Conservation (phyloP, 2,797 vertebrate genomes). For the Pelobates cultripes region DNA sequence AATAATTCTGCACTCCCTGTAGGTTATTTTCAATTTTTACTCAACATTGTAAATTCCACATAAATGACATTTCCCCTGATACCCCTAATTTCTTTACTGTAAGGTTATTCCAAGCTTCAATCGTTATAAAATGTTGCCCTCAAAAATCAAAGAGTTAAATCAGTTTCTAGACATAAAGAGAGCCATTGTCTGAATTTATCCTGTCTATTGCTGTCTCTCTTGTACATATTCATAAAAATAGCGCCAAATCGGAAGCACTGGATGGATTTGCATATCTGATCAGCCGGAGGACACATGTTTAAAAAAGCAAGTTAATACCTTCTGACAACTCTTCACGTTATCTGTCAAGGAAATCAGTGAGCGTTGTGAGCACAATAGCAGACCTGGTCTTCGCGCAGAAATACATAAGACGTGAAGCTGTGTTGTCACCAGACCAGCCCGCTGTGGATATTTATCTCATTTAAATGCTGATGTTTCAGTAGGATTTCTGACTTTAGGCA, state of each 20-base stretch:
- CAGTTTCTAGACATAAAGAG: slow-evolving; percentile 5
- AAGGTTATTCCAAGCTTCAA: too few species aligned
- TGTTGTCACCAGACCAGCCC: slow-evolving; percentile 32
- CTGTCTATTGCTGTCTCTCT: slow-evolving; percentile 28
- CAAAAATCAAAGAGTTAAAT: neutral
- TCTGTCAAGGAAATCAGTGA: slow-evolving; percentile 49
- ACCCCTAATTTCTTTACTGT: too few species aligned
- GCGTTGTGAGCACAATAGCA: slow-evolving; percentile 34
- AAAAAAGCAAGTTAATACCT: slow-evolving; percentile 42
- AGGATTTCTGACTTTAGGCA: slow-evolving; percentile 11
- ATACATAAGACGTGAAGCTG: slow-evolving; percentile 26
- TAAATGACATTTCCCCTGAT: too few species aligned
- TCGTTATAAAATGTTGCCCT: too few species aligned
- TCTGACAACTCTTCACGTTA: slow-evolving; percentile 48
- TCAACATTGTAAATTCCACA: too few species aligned
- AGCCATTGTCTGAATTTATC: slow-evolving; percentile 23
- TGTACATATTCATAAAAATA: slow-evolving; percentile 49
- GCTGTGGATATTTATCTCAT: slow-evolving; percentile 44
- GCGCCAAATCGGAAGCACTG: slow-evolving; percentile 35
- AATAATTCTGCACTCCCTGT: too few species aligned
- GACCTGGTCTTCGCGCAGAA: slow-evolving; percentile 35
- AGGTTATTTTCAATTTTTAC: too few species aligned
- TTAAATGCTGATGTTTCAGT: slow-evolving; percentile 44
- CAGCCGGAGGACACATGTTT: slow-evolving; percentile 46
- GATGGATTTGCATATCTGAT: slow-evolving; percentile 45